These are phyloP conservation scores for Vipera ursinii DNA, from an alignment of 2,797 vertebrate species.

Conservation along the genomic window DNA sequence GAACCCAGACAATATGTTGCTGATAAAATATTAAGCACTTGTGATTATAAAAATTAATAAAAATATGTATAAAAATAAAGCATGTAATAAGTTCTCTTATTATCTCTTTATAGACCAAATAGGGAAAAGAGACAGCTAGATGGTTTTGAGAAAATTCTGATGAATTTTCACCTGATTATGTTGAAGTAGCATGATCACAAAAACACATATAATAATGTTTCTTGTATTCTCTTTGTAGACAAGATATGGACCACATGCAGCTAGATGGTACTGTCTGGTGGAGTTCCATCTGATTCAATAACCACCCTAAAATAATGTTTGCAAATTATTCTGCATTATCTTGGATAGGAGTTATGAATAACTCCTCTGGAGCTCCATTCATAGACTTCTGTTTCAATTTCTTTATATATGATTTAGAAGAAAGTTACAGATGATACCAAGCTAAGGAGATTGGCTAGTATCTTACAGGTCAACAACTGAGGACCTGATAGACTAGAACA, in stretches of 20 bases:
- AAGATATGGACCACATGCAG: neutral
- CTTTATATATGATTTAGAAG: neutral
- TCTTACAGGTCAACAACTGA: neutral
- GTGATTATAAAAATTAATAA: too few species aligned
- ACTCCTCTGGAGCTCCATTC: neutral
- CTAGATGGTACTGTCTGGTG: neutral
- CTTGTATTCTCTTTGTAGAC: neutral
- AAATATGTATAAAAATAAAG: neutral
- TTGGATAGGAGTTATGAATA: neutral
- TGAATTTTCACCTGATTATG: neutral
- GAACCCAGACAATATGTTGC: too few species aligned
- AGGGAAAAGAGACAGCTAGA: neutral
- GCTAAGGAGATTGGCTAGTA: neutral
- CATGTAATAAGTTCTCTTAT: neutral
- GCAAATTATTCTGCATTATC: neutral
- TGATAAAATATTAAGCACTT: too few species aligned
- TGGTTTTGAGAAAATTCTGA: neutral
- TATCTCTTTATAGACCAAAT: neutral
- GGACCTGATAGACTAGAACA: neutral
- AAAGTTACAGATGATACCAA: neutral
- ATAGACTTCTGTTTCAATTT: neutral
- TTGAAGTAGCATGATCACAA: neutral
- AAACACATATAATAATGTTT: neutral
- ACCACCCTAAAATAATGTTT: neutral
- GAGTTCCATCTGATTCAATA: neutral